Evolutionary conservation across 2,113 vertebrate species (phyloP).

Genomic region (Oceanodroma tethys): DNA sequence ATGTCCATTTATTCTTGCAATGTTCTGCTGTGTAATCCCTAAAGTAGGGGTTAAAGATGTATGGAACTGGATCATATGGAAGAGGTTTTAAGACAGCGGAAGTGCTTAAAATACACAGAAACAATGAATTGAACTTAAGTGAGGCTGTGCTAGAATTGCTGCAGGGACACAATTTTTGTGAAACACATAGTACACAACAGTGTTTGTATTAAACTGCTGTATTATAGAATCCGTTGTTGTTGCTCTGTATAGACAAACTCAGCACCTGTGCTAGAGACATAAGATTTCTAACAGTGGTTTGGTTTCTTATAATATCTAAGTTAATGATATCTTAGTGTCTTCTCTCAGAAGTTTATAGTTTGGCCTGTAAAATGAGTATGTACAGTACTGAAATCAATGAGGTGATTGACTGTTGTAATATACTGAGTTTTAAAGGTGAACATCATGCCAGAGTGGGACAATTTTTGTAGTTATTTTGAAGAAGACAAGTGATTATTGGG

Average conservation of each 20-base stretch:
- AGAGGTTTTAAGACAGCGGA: background rate
- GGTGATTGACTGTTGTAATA: background rate
- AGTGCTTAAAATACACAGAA: background rate
- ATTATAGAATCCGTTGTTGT: background rate
- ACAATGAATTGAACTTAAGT: background rate
- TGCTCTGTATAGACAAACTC: background rate
- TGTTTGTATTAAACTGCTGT: background rate
- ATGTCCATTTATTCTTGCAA: background rate
- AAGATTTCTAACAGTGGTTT: background rate
- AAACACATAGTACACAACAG: too few relatives aligned
- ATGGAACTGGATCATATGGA: background rate
- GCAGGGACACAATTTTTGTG: too few relatives aligned
- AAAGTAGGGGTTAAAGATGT: background rate
- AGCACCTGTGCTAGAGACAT: background rate
- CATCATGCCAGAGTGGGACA: background rate
- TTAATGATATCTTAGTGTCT: background rate
- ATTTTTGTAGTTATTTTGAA: background rate
- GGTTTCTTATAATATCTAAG: background rate
- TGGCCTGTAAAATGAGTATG: background rate
- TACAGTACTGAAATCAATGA: background rate
- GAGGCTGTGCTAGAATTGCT: background rate
- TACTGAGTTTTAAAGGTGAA: background rate
- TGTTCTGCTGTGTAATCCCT: background rate
- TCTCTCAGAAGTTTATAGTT: background rate
- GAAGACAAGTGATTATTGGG: background rate